Evolutionary conservation across 2,113 vertebrate species (phyloP), one percentile per base, ranked within the genome.

Genomic region (Mesembrinibis cayennensis): DNA sequence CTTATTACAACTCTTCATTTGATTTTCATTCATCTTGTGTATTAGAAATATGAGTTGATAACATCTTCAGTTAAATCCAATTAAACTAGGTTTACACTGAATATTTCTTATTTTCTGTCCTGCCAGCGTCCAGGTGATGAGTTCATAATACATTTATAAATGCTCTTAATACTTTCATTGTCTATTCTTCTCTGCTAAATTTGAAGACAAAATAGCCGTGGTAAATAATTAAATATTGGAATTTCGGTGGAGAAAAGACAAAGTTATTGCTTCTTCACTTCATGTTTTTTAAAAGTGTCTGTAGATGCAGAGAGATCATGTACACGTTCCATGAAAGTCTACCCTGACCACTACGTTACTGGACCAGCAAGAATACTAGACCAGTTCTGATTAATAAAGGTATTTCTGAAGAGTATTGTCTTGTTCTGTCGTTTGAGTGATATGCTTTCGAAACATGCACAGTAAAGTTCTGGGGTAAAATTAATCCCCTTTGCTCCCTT

Each of bases 91-190:
- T 89, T 95, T 93, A 90, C 55, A 78, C 19, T 73, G 42, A 89
- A 45, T 89, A 80, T 67, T 73, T 85, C 27, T 58, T 88, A 38
- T 58, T 92, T 82, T 76, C 70, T 91, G 20, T 62, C 23, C 40
- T 93, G 17, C 21, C n/a, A 87, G 17, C 61, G 11, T 56, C 25
- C 62, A 87, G 50, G 29, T 34, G 2, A 94, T 56, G 25, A 89
- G 34, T n/a, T 95, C 73, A 88, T 96, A 92, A 98, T 66, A 92
- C 62, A 86, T 96, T 90, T 92, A 87, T 93, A 95, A 89, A 77
- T 65, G 25, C 2, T 87, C 26, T 93, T 88, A 94, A 89, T 80
- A 84, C 45, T 88, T 38, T 45, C 45, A 23, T 77, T 88, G 34
- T 76, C 16, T 44, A 25, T 69, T 74, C 14, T 49, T 66, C 72